Conservation (phyloP, 2,888 invertebrate genomes). For the Macrosiphum euphorbiae region DNA sequence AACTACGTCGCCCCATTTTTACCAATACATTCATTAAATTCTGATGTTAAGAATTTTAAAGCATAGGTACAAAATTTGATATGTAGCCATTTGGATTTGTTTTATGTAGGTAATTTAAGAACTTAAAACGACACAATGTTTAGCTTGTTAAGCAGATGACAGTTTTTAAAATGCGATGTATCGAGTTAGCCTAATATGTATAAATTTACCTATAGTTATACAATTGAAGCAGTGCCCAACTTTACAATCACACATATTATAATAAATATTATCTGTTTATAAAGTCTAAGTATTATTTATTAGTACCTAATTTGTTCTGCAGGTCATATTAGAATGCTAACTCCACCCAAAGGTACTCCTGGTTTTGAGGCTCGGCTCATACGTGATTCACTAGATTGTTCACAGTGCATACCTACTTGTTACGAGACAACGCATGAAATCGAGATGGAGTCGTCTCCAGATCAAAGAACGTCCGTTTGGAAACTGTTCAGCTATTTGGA, state of each 20-base stretch:
- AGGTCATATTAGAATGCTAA: constrained; percentile 65
- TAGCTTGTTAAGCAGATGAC: neutral
- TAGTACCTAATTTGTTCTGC: neutral
- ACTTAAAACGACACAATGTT: neutral
- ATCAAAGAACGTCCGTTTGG: constrained; percentile 53
- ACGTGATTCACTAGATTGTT: constrained; percentile 67
- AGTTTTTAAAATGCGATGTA: neutral
- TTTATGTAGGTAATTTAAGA: neutral
- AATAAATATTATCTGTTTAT: neutral
- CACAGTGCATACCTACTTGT: constrained; percentile 67
- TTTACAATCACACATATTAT: neutral
- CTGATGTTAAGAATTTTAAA: neutral
- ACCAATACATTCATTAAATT: neutral
- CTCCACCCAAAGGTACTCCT: constrained; percentile 66
- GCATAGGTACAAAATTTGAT: neutral
- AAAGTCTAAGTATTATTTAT: neutral
- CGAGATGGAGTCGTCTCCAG: constrained; percentile 64
- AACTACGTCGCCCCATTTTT: neutral
- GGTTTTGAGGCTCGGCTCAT: constrained; percentile 66
- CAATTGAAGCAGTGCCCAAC: neutral
- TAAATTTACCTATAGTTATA: neutral
- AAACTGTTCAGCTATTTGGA: constrained; percentile 66
- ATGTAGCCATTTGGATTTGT: neutral
- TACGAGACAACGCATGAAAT: constrained; percentile 67
- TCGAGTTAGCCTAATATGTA: neutral